phyloP scores from a whole-genome alignment of 1,140 invertebrate species.

The Polypedilum pembai region DNA sequence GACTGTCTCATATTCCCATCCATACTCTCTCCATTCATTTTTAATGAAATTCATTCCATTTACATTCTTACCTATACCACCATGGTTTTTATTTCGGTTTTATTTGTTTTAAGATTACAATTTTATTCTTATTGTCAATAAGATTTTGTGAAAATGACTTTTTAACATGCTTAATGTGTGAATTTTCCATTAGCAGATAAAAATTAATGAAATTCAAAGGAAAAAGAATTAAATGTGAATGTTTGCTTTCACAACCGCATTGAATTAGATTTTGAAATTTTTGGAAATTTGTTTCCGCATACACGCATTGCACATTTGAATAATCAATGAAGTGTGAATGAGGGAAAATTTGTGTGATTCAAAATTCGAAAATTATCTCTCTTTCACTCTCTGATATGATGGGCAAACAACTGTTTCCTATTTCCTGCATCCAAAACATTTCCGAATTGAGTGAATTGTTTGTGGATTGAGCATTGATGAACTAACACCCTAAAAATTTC shows the following conservation, averaged over 20 bases:
- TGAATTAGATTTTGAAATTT: background rate
- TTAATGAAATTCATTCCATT: background rate
- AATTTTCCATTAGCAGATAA: too few species aligned
- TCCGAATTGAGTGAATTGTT: background rate
- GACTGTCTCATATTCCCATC: too few species aligned
- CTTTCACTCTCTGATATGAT: background rate
- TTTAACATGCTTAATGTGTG: too few species aligned
- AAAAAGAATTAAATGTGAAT: background rate
- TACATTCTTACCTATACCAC: background rate
- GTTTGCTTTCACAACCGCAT: background rate
- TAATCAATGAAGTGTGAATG: background rate
- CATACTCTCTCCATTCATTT: background rate
- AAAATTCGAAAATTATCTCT: background rate
- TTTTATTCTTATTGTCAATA: too few species aligned
- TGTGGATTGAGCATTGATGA: background rate
- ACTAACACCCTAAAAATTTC: background rate
- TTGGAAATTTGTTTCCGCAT: background rate
- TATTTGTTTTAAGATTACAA: too few species aligned
- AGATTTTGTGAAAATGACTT: too few species aligned
- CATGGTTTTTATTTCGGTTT: too few species aligned
- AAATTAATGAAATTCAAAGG: too few species aligned
- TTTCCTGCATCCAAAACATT: background rate
- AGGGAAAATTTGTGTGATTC: background rate
- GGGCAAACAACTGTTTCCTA: constrained; percentile 25
- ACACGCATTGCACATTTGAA: background rate